Percentiles rank a stretch among this genome's conserved stretches.
phyloP scores from a whole-genome alignment of 2,888 invertebrate species.

The Diaperis boleti region DNA sequence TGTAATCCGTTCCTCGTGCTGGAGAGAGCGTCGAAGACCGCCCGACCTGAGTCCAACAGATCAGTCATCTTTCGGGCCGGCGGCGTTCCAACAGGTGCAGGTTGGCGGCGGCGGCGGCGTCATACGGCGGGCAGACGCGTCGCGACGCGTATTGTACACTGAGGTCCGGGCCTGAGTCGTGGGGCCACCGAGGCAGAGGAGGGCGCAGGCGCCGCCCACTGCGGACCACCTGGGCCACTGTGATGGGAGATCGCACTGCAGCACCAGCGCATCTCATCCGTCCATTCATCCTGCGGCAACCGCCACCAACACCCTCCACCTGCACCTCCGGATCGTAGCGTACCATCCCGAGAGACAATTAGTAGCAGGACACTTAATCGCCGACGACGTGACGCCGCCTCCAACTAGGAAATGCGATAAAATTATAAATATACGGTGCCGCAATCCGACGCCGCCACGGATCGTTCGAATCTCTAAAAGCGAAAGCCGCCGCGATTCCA shows the following conservation, averaged over 20 bases:
- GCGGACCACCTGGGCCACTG: conserved; percentile 62
- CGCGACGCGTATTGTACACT: conserved; percentile 55
- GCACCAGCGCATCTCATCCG: conserved; percentile 43
- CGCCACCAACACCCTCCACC: conserved; percentile 35
- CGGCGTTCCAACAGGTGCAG: conserved; percentile 54
- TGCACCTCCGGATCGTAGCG: conserved; percentile 17
- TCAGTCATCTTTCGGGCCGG: conserved; percentile 40
- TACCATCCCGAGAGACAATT: conserved; percentile 31
- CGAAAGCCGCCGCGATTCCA: too few relatives aligned
- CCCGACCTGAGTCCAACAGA: conserved; percentile 42
- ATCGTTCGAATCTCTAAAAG: too few relatives aligned
- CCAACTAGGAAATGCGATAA: conserved; percentile 15
- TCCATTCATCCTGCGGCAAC: conserved; percentile 55
- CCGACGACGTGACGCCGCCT: conserved; percentile 12
- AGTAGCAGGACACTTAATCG: conserved; percentile 31
- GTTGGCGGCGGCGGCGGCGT: conserved; percentile 43
- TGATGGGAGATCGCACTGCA: conserved; percentile 55
- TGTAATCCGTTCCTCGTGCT: conserved; percentile 44
- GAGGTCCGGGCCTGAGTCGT: conserved; percentile 54
- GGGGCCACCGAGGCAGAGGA: conserved; percentile 44
- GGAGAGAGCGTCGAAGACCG: conserved; percentile 40
- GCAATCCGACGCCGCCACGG: too few relatives aligned
- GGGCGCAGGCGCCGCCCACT: conserved; percentile 62
- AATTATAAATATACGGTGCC: conserved; percentile 27
- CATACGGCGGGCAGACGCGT: conserved; percentile 48